phyloP scores from a whole-genome alignment of 2,797 vertebrate genomes.

The Glyptemys insculpta region DNA sequence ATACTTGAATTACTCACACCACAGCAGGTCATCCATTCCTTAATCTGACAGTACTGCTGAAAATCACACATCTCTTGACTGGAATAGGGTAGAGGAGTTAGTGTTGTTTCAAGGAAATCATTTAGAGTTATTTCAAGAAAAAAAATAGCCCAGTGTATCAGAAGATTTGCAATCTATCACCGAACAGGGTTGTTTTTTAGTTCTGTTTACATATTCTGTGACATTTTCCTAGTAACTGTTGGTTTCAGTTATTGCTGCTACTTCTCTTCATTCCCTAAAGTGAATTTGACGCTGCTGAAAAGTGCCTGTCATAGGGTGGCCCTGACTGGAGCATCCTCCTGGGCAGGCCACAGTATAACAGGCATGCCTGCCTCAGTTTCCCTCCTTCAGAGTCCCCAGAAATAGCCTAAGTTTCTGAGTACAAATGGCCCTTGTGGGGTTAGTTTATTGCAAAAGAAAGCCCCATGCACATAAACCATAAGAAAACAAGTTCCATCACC shows the following conservation, averaged over 20 bases:
- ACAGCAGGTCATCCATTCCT: constrained; percentile 60
- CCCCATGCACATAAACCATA: background rate
- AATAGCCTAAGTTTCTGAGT: background rate
- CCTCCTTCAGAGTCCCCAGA: background rate
- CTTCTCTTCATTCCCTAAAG: constrained; percentile 9
- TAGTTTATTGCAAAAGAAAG: background rate
- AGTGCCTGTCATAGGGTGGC: background rate
- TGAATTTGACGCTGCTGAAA: background rate
- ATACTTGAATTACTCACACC: constrained; percentile 72
- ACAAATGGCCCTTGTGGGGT: background rate
- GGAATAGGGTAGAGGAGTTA: background rate
- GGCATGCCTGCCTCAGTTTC: background rate
- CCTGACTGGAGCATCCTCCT: background rate
- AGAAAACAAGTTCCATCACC: background rate
- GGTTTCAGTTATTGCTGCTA: background rate
- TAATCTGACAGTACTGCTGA: constrained; percentile 47
- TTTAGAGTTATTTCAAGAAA: background rate
- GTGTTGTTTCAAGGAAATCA: constrained; percentile 38
- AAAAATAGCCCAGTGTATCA: background rate
- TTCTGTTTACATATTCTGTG: constrained; percentile 28
- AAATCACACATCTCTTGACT: constrained; percentile 4
- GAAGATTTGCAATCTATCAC: constrained; percentile 34
- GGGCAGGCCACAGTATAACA: background rate
- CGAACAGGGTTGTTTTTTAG: background rate
- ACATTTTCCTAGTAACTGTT: background rate